Conservation (phyloP, 2,797 vertebrate genomes). For the Sebastes nivosus region DNA sequence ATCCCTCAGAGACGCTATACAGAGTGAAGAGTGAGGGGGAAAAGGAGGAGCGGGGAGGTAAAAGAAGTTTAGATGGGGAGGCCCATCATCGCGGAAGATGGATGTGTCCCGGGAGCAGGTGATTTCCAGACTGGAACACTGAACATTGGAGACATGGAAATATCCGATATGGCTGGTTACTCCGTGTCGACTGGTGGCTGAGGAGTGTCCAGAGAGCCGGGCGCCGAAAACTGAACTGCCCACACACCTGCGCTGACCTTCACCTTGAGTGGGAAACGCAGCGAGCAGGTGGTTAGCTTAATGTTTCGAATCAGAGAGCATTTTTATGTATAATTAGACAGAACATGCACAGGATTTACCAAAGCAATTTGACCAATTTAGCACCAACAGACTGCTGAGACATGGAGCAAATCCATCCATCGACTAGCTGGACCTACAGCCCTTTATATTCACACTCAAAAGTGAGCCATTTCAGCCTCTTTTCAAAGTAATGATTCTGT, state of each 20-base stretch:
- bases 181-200: constrained; percentile 32
- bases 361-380: constrained; percentile 1
- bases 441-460: not conserved
- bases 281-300: constrained; percentile 24
- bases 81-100: constrained; percentile 59
- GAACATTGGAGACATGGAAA: constrained; percentile 70
- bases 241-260: constrained; percentile 59
- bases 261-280: constrained; percentile 27
- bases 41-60: not conserved
- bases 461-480: constrained; percentile 1
- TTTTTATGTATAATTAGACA: constrained; percentile 31
- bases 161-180: constrained; percentile 68
- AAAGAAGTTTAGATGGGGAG: constrained; percentile 34
- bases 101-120: constrained; percentile 62
- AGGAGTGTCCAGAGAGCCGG: constrained; percentile 33
- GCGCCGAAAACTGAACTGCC: constrained; percentile 33
- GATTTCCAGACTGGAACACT: constrained; percentile 73
- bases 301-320: constrained; percentile 17
- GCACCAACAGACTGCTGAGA: not conserved
- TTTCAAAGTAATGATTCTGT: constrained; percentile 19
- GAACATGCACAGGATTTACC: not conserved
- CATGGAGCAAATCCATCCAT: not conserved
- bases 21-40: constrained; percentile 6
- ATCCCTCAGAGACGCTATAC: constrained; percentile 48
- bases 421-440: not conserved